Conservation (phyloP, 2,797 vertebrate species). For the Carapus acus region DNA sequence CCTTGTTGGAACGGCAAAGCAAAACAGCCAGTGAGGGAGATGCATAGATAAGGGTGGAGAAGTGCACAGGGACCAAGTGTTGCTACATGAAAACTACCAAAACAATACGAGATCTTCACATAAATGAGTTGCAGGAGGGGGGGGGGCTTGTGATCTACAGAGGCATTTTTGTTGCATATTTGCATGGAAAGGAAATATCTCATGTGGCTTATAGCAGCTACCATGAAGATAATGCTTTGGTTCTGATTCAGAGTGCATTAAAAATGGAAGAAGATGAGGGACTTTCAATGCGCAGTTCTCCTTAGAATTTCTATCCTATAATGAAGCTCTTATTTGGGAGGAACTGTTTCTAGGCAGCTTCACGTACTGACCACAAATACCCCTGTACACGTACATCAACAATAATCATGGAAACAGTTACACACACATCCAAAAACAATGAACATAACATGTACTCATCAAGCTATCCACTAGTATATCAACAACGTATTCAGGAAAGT, state of each 20-base stretch:
- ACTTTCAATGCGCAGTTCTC: conserved; percentile 42
- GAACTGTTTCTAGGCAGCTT: conserved; percentile 30
- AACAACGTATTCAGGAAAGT: conserved; percentile 17
- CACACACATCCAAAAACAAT: conserved; percentile 14
- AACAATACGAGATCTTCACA: conserved; percentile 11
- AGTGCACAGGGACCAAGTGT: conserved; percentile 11
- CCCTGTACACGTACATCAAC: conserved; percentile 18
- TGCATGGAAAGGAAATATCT: conserved; percentile 55
- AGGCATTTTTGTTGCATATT: conserved; percentile 61
- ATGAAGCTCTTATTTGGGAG: conserved; percentile 21
- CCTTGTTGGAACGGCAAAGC: conserved; percentile 27
- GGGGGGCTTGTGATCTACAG: conserved; percentile 13
- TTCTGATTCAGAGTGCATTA: conserved; percentile 56
- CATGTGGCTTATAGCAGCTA: conserved; percentile 60
- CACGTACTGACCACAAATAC: conserved; percentile 35
- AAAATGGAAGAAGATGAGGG: conserved; percentile 58
- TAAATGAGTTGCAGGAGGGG: not conserved
- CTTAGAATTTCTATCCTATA: conserved; percentile 28
- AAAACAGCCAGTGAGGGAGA: conserved; percentile 27
- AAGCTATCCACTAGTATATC: conserved; percentile 17
- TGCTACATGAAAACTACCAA: conserved; percentile 9
- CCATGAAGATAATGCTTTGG: conserved; percentile 67
- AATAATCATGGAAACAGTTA: conserved; percentile 34
- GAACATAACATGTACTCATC: conserved; percentile 26
- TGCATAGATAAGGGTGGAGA: conserved; percentile 62